phyloP scores from a whole-genome alignment of 2,888 invertebrate species.

The Sthenelais limicola region DNA sequence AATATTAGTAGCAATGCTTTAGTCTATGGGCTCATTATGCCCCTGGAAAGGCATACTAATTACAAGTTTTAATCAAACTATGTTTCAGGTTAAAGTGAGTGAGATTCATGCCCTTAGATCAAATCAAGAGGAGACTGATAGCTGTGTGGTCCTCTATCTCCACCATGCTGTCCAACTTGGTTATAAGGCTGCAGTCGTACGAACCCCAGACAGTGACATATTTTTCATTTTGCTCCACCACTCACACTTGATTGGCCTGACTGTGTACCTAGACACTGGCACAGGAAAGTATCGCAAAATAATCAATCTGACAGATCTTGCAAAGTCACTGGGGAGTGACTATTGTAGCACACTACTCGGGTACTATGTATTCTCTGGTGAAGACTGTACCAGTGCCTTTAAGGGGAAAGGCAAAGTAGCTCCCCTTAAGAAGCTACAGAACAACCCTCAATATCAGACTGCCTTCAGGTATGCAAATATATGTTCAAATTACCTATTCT shows the following conservation, averaged over 20 bases:
- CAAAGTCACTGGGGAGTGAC: slow-evolving; percentile 25
- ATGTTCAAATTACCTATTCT: too few species aligned
- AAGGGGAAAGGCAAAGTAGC: slow-evolving; percentile 46
- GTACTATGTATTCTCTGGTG: slow-evolving; percentile 42
- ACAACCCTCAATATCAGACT: slow-evolving; percentile 24
- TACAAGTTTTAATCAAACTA: too few species aligned
- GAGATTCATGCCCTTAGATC: slow-evolving; percentile 18
- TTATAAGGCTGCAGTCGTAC: slow-evolving; percentile 43
- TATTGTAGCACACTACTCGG: slow-evolving; percentile 43
- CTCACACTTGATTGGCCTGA: slow-evolving; percentile 33
- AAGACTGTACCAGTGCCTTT: slow-evolving; percentile 44
- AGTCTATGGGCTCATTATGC: too few species aligned
- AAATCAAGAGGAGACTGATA: slow-evolving; percentile 44
- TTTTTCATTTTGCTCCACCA: slow-evolving; percentile 41
- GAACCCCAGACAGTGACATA: slow-evolving; percentile 41
- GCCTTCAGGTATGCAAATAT: too few species aligned
- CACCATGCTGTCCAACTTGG: slow-evolving; percentile 41
- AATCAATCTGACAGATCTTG: slow-evolving; percentile 39
- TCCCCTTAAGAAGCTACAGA: slow-evolving; percentile 44
- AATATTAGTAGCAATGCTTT: too few species aligned
- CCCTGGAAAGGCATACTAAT: too few species aligned
- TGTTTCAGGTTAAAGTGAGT: slow-evolving; percentile 27
- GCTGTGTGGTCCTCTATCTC: slow-evolving; percentile 42
- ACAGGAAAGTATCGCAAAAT: slow-evolving; percentile 41
- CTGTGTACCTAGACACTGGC: slow-evolving; percentile 41